Evolutionary conservation across 2,888 invertebrate species (phyloP).

Genomic region (Tinea trinotella): DNA sequence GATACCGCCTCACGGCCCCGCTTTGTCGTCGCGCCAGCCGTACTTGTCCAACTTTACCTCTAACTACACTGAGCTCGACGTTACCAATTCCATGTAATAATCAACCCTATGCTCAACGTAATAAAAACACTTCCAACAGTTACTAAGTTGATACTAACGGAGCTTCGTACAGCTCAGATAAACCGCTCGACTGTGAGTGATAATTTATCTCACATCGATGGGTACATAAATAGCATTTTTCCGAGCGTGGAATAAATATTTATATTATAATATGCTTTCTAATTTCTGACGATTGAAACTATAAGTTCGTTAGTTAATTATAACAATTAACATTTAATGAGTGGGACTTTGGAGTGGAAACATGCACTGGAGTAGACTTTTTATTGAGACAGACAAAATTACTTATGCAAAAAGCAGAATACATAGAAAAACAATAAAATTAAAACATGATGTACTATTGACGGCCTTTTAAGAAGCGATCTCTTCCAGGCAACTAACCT

Average conservation of each 20-base stretch:
- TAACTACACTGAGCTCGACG: slow-evolving; percentile 29
- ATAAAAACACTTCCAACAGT: not conserved
- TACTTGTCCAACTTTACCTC: slow-evolving; percentile 8
- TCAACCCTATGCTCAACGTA: not conserved
- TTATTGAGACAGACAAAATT: no score
- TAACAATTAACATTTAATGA: not conserved
- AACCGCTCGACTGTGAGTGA: slow-evolving; percentile 15
- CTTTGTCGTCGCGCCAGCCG: slow-evolving; percentile 7
- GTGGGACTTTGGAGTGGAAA: no score
- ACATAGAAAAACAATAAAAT: no score
- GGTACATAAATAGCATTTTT: not conserved
- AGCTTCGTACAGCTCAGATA: not conserved
- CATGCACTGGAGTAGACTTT: no score
- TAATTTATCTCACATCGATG: not conserved
- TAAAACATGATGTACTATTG: no score
- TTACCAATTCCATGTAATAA: not conserved
- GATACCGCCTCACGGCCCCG: slow-evolving; percentile 15
- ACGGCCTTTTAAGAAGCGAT: no score
- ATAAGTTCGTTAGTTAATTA: not conserved
- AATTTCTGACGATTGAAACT: not conserved
- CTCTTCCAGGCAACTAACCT: no score
- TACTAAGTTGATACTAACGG: not conserved
- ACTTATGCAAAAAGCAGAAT: no score
- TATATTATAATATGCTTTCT: not conserved
- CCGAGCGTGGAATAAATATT: not conserved